A percentile compares a stretch with the other conserved stretches of the same genome.
Evolutionary conservation across 2,113 vertebrate species (phyloP).

Genomic region (Tauraco erythrolophus): DNA sequence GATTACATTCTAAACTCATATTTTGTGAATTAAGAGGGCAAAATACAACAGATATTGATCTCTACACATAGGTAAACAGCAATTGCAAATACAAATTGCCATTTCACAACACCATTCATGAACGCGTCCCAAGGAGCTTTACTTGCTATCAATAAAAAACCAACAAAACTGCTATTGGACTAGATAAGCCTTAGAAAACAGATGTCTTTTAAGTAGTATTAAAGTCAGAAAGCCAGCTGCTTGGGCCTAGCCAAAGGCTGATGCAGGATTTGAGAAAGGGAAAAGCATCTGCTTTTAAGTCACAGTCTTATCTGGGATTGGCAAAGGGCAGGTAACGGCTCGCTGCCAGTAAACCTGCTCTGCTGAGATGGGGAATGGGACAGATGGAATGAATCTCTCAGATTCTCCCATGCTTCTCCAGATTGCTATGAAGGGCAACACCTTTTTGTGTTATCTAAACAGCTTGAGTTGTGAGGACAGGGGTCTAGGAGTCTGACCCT

Average conservation of each 20-base stretch:
- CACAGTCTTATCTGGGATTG: neutral
- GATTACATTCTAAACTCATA: neutral
- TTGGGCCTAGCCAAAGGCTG: neutral
- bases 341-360: neutral
- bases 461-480: neutral
- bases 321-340: neutral
- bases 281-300: slow-evolving; percentile 3
- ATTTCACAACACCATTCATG: neutral
- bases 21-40: slow-evolving; percentile 16
- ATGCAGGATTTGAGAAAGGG: neutral
- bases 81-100: slow-evolving; percentile 5
- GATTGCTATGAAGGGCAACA: neutral
- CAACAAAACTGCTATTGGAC: slow-evolving; percentile 28
- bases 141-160: neutral
- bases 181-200: slow-evolving; percentile 44
- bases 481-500: neutral
- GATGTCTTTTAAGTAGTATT: slow-evolving; percentile 23
- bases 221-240: slow-evolving; percentile 18
- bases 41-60: neutral
- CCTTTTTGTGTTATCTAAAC: neutral
- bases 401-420: neutral
- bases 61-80: neutral
- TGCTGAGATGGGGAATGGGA: neutral
- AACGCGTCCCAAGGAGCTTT: neutral
- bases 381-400: neutral